Conservation (phyloP, 2,113 vertebrate species). For the Acrocephalus arundinaceus region DNA sequence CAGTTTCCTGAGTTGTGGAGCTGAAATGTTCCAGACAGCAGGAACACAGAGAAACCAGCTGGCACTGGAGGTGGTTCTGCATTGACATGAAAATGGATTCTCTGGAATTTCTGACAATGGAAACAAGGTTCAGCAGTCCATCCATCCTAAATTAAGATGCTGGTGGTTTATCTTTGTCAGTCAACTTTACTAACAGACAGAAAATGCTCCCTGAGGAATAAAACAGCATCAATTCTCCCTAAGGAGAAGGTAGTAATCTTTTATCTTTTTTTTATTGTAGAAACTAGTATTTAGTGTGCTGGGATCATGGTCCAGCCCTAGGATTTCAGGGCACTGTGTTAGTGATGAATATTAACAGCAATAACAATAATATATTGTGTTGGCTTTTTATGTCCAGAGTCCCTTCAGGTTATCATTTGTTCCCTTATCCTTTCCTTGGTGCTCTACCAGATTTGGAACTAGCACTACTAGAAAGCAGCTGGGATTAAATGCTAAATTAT, state of each 20-base stretch:
- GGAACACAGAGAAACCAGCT: background rate
- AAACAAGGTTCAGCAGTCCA: background rate
- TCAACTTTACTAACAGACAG: background rate
- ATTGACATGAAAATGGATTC: background rate
- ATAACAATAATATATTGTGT: background rate
- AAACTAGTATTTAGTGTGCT: background rate
- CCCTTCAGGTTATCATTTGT: background rate
- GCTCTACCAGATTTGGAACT: background rate
- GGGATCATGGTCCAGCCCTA: background rate
- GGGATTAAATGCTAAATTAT: background rate
- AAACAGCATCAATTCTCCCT: background rate
- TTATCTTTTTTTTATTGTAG: background rate
- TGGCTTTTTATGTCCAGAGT: background rate
- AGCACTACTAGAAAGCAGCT: background rate
- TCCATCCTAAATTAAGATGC: background rate
- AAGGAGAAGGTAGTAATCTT: fast-evolving
- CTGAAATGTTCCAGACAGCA: background rate
- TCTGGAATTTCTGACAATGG: background rate
- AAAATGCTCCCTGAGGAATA: background rate
- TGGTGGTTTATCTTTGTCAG: background rate
- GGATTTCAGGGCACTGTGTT: background rate
- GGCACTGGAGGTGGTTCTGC: background rate
- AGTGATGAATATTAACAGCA: background rate
- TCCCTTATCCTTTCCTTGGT: background rate
- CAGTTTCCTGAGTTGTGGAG: background rate